phyloP scores from a whole-genome alignment of 2,797 vertebrate species.

The Aeoliscus strigatus region DNA sequence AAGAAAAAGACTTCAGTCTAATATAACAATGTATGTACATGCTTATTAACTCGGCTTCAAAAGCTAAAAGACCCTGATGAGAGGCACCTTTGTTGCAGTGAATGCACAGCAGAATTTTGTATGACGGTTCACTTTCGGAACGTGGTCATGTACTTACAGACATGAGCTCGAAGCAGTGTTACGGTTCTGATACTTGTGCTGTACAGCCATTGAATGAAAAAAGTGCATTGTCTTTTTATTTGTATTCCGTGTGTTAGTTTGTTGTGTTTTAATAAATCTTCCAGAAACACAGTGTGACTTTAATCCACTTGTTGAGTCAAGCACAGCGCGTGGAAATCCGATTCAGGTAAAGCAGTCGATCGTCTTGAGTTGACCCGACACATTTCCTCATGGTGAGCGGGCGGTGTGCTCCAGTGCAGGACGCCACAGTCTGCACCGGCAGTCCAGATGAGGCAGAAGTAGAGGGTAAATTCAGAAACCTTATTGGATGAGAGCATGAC shows the following conservation, averaged over 20 bases:
- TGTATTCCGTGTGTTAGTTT: slow-evolving; percentile 90
- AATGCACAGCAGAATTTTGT: slow-evolving; percentile 71
- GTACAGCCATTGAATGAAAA: slow-evolving; percentile 70
- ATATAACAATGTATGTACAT: slow-evolving; percentile 78
- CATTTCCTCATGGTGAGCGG: background rate
- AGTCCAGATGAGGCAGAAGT: no score
- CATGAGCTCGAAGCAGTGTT: slow-evolving; percentile 63
- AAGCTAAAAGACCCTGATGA: slow-evolving; percentile 77
- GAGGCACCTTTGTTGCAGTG: slow-evolving; percentile 71
- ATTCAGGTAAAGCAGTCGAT: slow-evolving; percentile 6
- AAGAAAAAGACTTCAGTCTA: slow-evolving; percentile 80
- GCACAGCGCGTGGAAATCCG: background rate
- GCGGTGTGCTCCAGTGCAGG: background rate
- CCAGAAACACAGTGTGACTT: slow-evolving; percentile 39
- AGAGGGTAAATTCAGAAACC: no score
- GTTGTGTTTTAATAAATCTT: slow-evolving; percentile 98
- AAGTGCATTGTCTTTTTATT: slow-evolving; percentile 81
- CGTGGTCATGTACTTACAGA: slow-evolving; percentile 57
- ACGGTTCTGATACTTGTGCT: slow-evolving; percentile 68
- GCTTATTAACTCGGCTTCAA: slow-evolving; percentile 78
- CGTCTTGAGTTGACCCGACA: slow-evolving; percentile 4
- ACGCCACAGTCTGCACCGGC: slow-evolving; percentile 15
- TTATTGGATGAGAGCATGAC: no score
- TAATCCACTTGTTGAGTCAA: background rate
- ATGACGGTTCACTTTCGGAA: slow-evolving; percentile 58